A percentile compares a stretch with the other conserved stretches of the same genome.
phyloP scores from a whole-genome alignment of 2,797 vertebrate genomes.

The Apogon hyalosoma region DNA sequence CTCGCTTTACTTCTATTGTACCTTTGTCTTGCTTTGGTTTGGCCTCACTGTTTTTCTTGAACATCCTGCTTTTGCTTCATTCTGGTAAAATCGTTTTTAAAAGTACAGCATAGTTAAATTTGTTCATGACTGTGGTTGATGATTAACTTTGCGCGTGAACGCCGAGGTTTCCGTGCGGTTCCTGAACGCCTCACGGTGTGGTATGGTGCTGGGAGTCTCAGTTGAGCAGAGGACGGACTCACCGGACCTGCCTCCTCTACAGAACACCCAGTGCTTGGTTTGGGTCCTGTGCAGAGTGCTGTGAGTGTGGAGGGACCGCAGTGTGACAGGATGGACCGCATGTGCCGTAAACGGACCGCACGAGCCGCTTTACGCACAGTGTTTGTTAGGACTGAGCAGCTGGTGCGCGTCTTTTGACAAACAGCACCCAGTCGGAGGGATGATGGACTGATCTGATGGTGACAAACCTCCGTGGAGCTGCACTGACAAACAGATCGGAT shows the following conservation, averaged over 20 bases:
- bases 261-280: neutral
- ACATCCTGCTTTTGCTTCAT: too few relatives aligned
- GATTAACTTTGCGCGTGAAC: neutral
- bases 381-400: rapidly evolving
- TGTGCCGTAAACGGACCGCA: neutral
- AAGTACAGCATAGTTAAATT: too few relatives aligned
- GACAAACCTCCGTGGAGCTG: neutral
- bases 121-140: neutral
- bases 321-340: slow-evolving; percentile 47
- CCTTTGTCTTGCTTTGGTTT: too few relatives aligned
- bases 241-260: slow-evolving; percentile 31
- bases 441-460: neutral
- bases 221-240: neutral
- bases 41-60: too few relatives aligned
- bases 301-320: slow-evolving; percentile 6
- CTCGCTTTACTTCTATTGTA: too few relatives aligned
- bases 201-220: neutral
- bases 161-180: neutral
- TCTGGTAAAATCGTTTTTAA: too few relatives aligned
- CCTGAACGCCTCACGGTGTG: slow-evolving; percentile 31
- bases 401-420: slow-evolving; percentile 24
- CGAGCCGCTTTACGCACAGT: neutral
- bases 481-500: neutral
- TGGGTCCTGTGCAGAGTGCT: slow-evolving; percentile 3
- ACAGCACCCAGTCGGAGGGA: neutral